Percentiles rank a stretch among this genome's conserved stretches.
Evolutionary conservation across 2,113 vertebrate species (phyloP).

Genomic region (Cebidichthys violaceus): DNA sequence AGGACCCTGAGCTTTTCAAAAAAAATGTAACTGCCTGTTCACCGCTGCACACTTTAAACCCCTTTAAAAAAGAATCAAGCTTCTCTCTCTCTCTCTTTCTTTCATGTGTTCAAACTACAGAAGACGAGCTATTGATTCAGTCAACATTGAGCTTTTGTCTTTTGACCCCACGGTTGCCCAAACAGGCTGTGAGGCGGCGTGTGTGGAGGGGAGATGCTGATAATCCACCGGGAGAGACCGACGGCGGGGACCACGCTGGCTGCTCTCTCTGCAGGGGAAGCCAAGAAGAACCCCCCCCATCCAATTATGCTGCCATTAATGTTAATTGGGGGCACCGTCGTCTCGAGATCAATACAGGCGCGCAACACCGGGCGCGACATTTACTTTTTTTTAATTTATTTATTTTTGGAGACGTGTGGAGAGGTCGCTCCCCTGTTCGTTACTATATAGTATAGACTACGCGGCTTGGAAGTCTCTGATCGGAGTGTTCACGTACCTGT

Average conservation of each 20-base stretch:
- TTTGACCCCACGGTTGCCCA: slow-evolving; percentile 60
- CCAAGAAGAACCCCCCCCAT: background rate
- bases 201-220: slow-evolving; percentile 4
- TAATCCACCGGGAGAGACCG: slow-evolving; percentile 46
- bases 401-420: background rate
- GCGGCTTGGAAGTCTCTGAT: background rate
- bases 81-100: background rate
- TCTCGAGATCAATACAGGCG: slow-evolving; percentile 14
- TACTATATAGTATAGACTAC: background rate
- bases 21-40: background rate
- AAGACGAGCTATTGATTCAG: slow-evolving; percentile 46
- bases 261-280: slow-evolving; percentile 35
- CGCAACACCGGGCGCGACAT: background rate
- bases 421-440: background rate
- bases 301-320: slow-evolving; percentile 40
- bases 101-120: background rate
- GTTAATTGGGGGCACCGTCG: slow-evolving; percentile 5
- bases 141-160: slow-evolving; percentile 66
- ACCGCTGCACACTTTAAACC: slow-evolving; percentile 13
- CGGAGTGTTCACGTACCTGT: slow-evolving; percentile 65
- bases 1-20: background rate
- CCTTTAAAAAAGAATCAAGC: background rate
- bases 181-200: slow-evolving; percentile 22
- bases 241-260: slow-evolving; percentile 8
- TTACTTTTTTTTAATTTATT: background rate